A percentile compares a stretch with the other conserved stretches of the same genome.
phyloP scores from a whole-genome alignment of 2,113 vertebrate species.

The Rhinoderma darwinii region DNA sequence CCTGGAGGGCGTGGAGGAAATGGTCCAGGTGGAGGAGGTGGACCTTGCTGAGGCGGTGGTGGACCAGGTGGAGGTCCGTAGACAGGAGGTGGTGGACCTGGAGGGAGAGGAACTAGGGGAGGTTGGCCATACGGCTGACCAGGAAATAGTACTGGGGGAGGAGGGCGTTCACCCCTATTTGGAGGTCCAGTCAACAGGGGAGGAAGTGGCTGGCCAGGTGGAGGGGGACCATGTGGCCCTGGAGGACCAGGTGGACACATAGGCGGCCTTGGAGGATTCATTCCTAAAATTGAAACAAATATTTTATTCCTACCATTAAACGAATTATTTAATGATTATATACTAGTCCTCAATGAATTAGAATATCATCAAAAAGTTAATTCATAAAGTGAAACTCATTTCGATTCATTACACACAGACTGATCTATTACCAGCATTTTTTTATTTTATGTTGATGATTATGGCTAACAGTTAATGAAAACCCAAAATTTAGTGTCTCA shows the following conservation, averaged over 20 bases:
- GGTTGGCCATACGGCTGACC: slow-evolving; percentile 96
- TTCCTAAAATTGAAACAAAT: slow-evolving; percentile 72
- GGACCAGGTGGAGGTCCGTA: slow-evolving; percentile 92
- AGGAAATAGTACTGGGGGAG: slow-evolving; percentile 96
- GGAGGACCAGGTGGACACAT: slow-evolving; percentile 92
- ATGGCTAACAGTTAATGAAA: too few species aligned
- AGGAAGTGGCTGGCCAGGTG: slow-evolving; percentile 93
- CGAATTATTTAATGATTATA: too few species aligned
- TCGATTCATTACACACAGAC: too few species aligned
- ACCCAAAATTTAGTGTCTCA: too few species aligned
- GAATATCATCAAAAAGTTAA: too few species aligned
- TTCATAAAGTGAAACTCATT: too few species aligned
- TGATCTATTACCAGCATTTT: too few species aligned
- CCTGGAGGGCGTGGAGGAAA: slow-evolving; percentile 92
- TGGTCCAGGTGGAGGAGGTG: slow-evolving; percentile 92
- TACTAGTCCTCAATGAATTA: too few species aligned
- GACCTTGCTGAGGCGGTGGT: slow-evolving; percentile 93
- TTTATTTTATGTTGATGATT: too few species aligned
- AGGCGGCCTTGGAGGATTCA: slow-evolving; percentile 93
- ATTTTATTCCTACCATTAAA: too few species aligned
- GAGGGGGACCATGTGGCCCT: slow-evolving; percentile 92
- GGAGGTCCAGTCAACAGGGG: slow-evolving; percentile 92
- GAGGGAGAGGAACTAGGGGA: slow-evolving; percentile 91
- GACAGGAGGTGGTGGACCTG: slow-evolving; percentile 95
- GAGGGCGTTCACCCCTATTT: slow-evolving; percentile 92